phyloP scores from a whole-genome alignment of 2,113 vertebrate genomes.

The Psephotus haematonotus region DNA sequence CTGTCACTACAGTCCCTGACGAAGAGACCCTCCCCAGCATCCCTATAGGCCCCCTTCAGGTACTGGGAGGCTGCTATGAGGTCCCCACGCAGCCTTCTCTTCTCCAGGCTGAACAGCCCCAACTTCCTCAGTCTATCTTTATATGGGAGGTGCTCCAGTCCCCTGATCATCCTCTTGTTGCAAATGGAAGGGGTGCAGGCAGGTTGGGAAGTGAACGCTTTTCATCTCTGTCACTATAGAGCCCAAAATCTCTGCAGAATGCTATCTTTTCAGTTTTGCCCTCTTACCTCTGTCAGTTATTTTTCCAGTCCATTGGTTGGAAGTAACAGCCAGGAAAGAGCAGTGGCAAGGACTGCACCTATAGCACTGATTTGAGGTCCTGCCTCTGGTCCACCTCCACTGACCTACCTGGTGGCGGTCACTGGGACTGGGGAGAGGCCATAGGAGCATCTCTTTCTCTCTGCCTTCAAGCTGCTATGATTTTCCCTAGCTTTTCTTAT shows the following conservation, averaged over 20 bases:
- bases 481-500: not conserved
- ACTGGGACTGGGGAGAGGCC: not conserved
- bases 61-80: too few species aligned
- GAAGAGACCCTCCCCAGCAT: too few species aligned
- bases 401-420: not conserved
- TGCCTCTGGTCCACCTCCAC: not conserved
- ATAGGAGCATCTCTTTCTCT: not conserved
- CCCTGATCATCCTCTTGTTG: not conserved
- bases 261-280: not conserved
- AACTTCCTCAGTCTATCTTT: too few species aligned
- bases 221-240: not conserved
- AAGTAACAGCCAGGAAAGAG: not conserved
- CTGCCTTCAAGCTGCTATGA: not conserved
- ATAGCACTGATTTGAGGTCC: rapidly evolving
- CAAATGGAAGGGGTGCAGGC: slow-evolving; percentile 4
- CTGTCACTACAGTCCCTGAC: too few species aligned
- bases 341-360: rapidly evolving
- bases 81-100: too few species aligned
- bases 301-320: not conserved
- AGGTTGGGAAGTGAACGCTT: not conserved
- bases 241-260: not conserved
- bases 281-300: not conserved
- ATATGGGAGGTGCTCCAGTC: too few species aligned
- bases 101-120: too few species aligned
- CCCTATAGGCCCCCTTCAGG: too few species aligned